Conservation (phyloP, 2,797 vertebrate genomes). For the Falco peregrinus region DNA sequence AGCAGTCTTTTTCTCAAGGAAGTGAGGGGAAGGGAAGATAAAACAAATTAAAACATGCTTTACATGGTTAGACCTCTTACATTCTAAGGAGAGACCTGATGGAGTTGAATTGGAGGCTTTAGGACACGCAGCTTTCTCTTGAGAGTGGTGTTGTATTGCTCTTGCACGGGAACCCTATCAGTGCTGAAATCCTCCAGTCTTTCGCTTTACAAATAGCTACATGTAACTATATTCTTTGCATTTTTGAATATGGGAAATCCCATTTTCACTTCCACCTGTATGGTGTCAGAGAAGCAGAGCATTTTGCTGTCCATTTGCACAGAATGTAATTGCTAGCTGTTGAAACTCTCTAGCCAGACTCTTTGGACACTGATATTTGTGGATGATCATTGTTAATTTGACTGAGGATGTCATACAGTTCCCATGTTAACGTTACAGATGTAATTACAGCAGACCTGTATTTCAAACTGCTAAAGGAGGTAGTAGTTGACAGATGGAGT, state of each 20-base stretch:
- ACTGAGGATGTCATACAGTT: neutral
- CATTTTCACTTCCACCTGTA: neutral
- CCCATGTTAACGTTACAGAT: neutral
- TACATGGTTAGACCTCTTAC: neutral
- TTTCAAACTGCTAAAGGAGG: neutral
- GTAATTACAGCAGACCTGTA: neutral
- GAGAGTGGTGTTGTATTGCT: neutral
- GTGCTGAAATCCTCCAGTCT: neutral
- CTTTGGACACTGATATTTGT: neutral
- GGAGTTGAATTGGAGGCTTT: neutral
- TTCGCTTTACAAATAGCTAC: neutral
- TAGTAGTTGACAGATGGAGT: neutral
- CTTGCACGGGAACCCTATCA: neutral
- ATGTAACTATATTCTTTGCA: accelerated
- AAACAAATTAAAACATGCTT: neutral
- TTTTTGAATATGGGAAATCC: neutral
- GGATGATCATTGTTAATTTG: neutral
- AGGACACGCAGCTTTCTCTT: neutral
- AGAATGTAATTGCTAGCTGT: neutral
- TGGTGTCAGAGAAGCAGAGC: neutral
- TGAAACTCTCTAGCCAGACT: neutral
- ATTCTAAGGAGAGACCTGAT: accelerated
- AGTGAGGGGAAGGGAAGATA: neutral
- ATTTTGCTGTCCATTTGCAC: neutral
- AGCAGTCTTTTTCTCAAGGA: neutral